Base-by-base conservation (phyloP, 1,140 invertebrate species). In the Eufriesea mexicana region DNA sequence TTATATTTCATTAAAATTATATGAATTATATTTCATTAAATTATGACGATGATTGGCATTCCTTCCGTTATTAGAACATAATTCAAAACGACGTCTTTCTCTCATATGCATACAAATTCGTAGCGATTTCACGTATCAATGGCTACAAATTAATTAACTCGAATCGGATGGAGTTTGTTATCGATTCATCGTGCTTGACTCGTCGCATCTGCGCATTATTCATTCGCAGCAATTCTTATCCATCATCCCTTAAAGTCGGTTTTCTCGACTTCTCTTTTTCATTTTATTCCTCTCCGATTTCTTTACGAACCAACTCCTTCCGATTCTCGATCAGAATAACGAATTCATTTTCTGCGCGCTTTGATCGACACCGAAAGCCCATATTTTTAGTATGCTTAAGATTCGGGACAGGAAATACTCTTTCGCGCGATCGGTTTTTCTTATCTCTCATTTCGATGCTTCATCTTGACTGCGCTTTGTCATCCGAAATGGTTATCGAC, bases 401-500 rank as follows among this genome's bases (percentile, higher is more conserved):
- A 25, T 5, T 59, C 55, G 0, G 7, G 0, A 25, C 5, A n/a
- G 18, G n/a, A 68, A 25, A 25, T 7, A 14, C 23, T 49, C 20
- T 14, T 18, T 49, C 47, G 16, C 12, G 35, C 35, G 8, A 23
- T 55, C 75, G 28, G n/a, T 61, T 49, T 49, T 59, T 59, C 67
- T 61, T 61, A 57, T 51, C 42, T 35, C 18, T 71, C 77, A 51
- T 79, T 61, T 42, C 67, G 51, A 35, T 51, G 45, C 28, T 51
- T 10, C 25, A 14, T 18, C 25, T 28, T 35, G 14, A 20, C 42
- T 23, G 45, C 25, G 54, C 67, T 79, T 72, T 71, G 67, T 79
- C 77, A 51, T 47, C 12, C 45, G 18, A 57, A 79, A 42, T 79
- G 67, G 66, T 55, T 42, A 61, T 79, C 77, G 77, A 79, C 71